Evolutionary conservation across 2,888 invertebrate genomes (phyloP).

Genomic region (Crocallis elinguaria): DNA sequence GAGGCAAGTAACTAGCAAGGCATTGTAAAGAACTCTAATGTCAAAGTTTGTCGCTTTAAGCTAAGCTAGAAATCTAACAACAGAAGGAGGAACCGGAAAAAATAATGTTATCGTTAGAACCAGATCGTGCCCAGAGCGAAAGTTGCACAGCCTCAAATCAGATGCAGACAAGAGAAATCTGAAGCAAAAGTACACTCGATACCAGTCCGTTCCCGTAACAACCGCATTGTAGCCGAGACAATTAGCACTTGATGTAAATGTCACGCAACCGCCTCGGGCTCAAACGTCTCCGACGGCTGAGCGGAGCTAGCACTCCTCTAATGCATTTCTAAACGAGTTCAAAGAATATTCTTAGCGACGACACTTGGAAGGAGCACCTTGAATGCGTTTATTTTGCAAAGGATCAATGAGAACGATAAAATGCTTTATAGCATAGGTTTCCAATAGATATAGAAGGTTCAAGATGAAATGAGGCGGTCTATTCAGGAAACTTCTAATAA

Average conservation of each 20-base stretch:
- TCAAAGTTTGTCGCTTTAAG: too few relatives aligned
- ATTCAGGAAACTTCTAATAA: background rate
- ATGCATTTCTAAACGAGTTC: conserved; percentile 18
- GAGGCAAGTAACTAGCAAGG: too few relatives aligned
- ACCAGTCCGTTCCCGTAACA: conserved; percentile 59
- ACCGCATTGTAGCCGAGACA: conserved; percentile 57
- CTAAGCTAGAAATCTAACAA: conserved; percentile 11
- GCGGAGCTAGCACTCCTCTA: conserved; percentile 20
- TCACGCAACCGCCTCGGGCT: conserved; percentile 64
- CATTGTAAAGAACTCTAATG: too few relatives aligned
- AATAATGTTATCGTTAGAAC: conserved; percentile 57
- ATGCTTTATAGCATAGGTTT: background rate
- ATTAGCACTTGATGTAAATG: conserved; percentile 74
- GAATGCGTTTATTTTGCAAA: too few relatives aligned
- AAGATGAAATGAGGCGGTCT: background rate
- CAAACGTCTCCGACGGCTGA: conserved; percentile 39
- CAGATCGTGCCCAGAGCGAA: conserved; percentile 73
- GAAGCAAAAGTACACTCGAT: conserved; percentile 64
- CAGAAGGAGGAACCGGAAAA: conserved; percentile 36
- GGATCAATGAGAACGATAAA: too few relatives aligned
- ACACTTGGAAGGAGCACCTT: background rate
- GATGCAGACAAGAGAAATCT: conserved; percentile 70
- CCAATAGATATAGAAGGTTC: background rate
- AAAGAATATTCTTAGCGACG: conserved; percentile 10
- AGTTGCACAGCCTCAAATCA: conserved; percentile 73